Evolutionary conservation across 2,888 invertebrate species (phyloP).

Genomic region (Sphaerophoria rueppellii): DNA sequence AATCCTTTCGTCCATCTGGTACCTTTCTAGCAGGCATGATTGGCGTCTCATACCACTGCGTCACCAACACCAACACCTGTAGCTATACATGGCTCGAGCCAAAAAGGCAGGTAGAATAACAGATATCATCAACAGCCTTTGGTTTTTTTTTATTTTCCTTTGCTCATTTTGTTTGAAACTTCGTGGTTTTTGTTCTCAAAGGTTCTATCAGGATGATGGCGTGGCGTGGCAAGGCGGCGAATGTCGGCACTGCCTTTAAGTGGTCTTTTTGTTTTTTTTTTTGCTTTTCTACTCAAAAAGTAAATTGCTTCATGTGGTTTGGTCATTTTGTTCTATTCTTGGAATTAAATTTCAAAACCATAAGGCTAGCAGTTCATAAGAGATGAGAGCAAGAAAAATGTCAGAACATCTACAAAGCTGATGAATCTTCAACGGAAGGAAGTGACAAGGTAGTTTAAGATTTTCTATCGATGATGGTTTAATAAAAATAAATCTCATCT

Average conservation of each 20-base stretch:
- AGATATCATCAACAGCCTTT: neutral
- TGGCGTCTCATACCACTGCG: neutral
- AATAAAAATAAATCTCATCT: neutral
- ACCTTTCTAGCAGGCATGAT: neutral
- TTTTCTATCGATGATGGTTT: neutral
- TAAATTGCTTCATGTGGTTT: conserved; percentile 40
- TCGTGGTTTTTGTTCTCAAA: conserved; percentile 31
- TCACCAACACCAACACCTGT: neutral
- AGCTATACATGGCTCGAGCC: neutral
- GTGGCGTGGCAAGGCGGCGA: too few species aligned
- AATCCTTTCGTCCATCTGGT: conserved; percentile 30
- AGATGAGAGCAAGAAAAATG: neutral
- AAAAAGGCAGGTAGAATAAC: neutral
- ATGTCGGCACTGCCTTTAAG: conserved; percentile 23
- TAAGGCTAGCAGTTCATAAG: neutral
- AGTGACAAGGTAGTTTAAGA: neutral
- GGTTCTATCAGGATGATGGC: too few species aligned
- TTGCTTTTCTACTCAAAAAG: neutral
- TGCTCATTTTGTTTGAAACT: conserved; percentile 14
- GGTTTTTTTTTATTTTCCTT: conserved; percentile 13
- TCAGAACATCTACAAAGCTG: too few species aligned
- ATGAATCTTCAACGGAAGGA: too few species aligned
- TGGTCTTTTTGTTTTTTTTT: conserved; percentile 19
- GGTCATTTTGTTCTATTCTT: conserved; percentile 17
- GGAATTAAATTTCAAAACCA: neutral